Evolutionary conservation across 2,888 invertebrate genomes (phyloP), one percentile per base, ranked within the genome.

Genomic region (Eulithis prunata): DNA sequence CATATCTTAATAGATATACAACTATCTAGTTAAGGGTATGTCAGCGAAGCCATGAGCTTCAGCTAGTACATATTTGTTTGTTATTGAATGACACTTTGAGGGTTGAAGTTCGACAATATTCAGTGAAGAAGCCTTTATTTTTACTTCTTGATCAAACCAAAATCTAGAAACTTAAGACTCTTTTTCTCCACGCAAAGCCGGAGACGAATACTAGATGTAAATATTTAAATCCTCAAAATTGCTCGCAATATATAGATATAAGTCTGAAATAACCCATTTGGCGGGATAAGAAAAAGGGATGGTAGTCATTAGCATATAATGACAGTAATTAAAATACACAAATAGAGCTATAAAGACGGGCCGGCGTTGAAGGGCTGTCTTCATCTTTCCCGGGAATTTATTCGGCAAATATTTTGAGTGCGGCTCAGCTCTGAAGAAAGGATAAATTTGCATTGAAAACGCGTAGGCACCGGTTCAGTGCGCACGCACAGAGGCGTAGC

Each of bases 301-400:
- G 91, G 87, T 85, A 88, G 92, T 91, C 93, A 91, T 93, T 93
- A 93, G 92, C 93, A 93, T 93, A 95, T 95, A 95, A 95, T 94
- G 94, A 94, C 94, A 93, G 94, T 95, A 95, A 95, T 95, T 95
- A 95, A 95, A 95, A 94, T 95, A 95, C 94, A 94, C 94, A 95
- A 95, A 94, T 94, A 94, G 94, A 94, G 94, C 94, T 92, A 94
- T 94, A 94, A 94, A 94, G 93, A 87, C 87, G 86, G 88, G 89
- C 85, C 83, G 85, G 81, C 87, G 89, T 80, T 91, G 92, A 93
- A 93, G 93, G 93, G 93, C 86, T 89, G 91, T 90, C 90, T 92
- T 91, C 92, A 89, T 90, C 91, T 89, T 86, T 86, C 79, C 85
- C 85, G 86, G 83, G 89, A 88, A 91, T 92, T 91, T 91, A 91